Base-by-base conservation (phyloP, 2,113 vertebrate species). In the Orthonyx spaldingii region DNA sequence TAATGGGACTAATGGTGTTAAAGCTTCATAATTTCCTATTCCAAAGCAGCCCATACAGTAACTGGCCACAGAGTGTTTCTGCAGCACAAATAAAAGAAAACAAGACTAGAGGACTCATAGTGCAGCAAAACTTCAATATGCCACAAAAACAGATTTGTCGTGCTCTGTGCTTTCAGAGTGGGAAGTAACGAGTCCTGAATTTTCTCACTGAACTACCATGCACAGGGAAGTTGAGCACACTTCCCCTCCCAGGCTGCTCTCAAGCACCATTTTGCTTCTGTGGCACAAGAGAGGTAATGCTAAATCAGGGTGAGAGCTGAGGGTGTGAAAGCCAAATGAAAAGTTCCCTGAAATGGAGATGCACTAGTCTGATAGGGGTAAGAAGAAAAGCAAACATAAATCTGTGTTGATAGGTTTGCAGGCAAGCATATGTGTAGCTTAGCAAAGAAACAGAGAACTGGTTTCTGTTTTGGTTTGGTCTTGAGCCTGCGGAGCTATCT, bases 1-100 rank as follows among this genome's bases (percentile, higher is more conserved):
- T 90, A 94, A 96, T 63, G 28, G 47, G 47, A 84, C 37, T 86
- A 91, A 84, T 16, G 50, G 41, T 75, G 78, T 82, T 91, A 95
- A 88, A 84, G 41, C 56, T 92, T 50, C 41, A 93, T 92, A 33
- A 77, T 61, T 68, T 83, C 50, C 59, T 64, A n/a, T 91, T 95
- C 32, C 49, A 69, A 78, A 84, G 15, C n/a, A 79, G 24, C 42
- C 46, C 7, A 26, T 42, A 57, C 9, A 50, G 39, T n/a, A 75
- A 72, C 19, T 85, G 63, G 23, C n/a, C 76, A 60, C 1, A 1
- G 39, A 42, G 3, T 24, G 14, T 39, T 81, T 76, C 52, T 21
- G 2, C 10, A n/a, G 47, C 41, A 35, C 60, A 61, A 61, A 78
- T 4, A 63, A 42, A 66, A 84, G 39, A 60, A 22, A 68, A 37